Percentiles rank a stretch among this genome's conserved stretches.
phyloP scores from a whole-genome alignment of 2,797 vertebrate genomes.

The Parambassis ranga region DNA sequence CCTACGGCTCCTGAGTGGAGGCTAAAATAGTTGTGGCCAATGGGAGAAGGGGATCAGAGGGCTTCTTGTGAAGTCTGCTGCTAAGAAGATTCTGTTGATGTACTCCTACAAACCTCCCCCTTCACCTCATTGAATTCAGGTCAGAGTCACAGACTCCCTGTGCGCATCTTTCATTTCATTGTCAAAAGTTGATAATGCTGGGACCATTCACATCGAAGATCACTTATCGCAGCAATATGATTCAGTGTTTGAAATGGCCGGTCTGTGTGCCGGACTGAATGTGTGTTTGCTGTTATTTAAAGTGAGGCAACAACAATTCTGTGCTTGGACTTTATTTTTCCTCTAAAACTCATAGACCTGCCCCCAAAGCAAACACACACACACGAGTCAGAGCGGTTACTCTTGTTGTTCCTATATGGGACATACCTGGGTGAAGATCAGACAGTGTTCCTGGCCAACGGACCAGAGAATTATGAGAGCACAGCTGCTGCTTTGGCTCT shows the following conservation, averaged over 20 bases:
- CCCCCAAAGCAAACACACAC: neutral
- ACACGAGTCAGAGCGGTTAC: neutral
- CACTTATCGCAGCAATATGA: neutral
- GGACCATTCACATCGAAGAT: no score
- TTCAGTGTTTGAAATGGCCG: neutral
- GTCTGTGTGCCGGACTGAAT: neutral
- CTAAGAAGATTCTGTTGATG: neutral
- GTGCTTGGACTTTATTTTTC: neutral
- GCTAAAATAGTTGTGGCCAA: neutral
- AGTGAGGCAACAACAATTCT: neutral
- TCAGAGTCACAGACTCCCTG: no score
- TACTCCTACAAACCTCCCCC: no score
- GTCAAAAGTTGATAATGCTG: no score
- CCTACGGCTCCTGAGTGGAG: neutral
- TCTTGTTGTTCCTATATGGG: constrained; percentile 9
- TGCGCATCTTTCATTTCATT: no score
- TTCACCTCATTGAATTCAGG: no score
- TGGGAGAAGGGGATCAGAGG: neutral
- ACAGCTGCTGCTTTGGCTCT: constrained; percentile 26
- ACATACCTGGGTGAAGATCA: constrained; percentile 16
- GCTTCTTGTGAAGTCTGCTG: neutral
- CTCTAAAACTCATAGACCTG: neutral
- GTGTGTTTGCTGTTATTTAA: neutral
- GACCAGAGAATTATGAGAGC: constrained; percentile 13
- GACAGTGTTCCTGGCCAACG: constrained; percentile 2